These are phyloP conservation scores for Lydus trimaculatus DNA, from an alignment of 2,888 invertebrate species.

Conservation along the genomic window DNA sequence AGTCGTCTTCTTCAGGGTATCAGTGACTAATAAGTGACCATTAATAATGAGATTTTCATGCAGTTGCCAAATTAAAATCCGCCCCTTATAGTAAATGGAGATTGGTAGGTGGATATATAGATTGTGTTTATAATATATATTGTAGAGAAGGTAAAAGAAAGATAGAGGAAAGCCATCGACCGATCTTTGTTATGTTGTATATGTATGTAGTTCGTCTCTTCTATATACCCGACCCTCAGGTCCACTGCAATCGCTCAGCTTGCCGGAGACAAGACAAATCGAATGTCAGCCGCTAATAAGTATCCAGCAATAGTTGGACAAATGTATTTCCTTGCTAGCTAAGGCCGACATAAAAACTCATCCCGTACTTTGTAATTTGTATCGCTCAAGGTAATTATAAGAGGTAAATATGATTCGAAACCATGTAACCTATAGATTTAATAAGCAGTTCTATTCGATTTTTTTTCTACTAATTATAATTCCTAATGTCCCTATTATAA, in stretches of 20 bases:
- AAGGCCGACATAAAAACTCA: constrained; percentile 60
- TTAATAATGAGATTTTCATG: constrained; percentile 56
- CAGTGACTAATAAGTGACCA: constrained; percentile 48
- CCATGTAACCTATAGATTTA: constrained; percentile 49
- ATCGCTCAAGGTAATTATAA: constrained; percentile 61
- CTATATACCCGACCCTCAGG: constrained; percentile 38
- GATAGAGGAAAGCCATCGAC: constrained; percentile 45
- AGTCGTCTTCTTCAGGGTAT: constrained; percentile 18
- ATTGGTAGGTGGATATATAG: neutral
- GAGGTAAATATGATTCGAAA: constrained; percentile 47
- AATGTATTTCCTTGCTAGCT: constrained; percentile 60
- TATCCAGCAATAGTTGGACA: constrained; percentile 62
- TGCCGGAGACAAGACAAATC: constrained; percentile 63
- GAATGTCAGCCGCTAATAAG: constrained; percentile 65
- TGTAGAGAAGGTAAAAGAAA: constrained; percentile 5
- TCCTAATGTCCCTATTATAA: neutral
- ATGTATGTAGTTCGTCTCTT: constrained; percentile 23
- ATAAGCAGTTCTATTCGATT: constrained; percentile 45
- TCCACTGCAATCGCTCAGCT: constrained; percentile 59
- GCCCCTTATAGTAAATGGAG: constrained; percentile 44
- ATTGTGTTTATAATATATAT: no score
- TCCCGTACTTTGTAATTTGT: constrained; percentile 61
- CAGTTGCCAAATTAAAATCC: constrained; percentile 57
- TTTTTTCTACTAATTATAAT: constrained; percentile 6
- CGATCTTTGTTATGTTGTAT: constrained; percentile 26